Percentiles rank a stretch among this genome's conserved stretches.
These are phyloP conservation scores for Pachycephus smyrnensis DNA, from an alignment of 2,888 invertebrate genomes.

Conservation along the genomic window DNA sequence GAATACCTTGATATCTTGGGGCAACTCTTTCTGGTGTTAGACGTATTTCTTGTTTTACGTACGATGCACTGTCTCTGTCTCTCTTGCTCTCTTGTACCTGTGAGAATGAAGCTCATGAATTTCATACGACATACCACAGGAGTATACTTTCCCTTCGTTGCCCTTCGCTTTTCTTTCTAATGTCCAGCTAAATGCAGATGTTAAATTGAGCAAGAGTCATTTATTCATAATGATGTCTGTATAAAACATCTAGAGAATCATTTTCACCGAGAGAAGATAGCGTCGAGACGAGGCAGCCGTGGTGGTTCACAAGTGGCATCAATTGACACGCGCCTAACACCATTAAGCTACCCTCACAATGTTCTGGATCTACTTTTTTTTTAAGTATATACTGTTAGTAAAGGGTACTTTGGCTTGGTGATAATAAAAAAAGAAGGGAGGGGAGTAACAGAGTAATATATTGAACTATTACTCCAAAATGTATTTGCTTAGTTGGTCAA, in stretches of 20 bases:
- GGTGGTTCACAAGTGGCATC: slow-evolving; percentile 10
- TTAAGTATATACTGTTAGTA: neutral
- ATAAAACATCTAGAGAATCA: neutral
- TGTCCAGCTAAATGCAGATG: neutral
- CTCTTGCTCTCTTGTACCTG: neutral
- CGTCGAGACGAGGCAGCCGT: neutral
- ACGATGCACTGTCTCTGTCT: neutral
- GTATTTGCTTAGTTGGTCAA: slow-evolving; percentile 38
- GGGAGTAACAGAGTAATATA: neutral
- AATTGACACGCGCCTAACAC: slow-evolving; percentile 21
- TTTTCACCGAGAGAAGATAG: neutral
- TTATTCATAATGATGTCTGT: neutral
- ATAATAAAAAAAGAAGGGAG: too few species aligned
- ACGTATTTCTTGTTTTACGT: neutral
- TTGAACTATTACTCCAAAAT: neutral
- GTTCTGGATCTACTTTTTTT: neutral
- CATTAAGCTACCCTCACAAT: slow-evolving; percentile 11
- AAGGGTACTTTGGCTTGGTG: neutral
- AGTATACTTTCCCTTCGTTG: neutral
- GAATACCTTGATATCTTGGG: neutral
- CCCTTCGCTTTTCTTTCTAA: neutral
- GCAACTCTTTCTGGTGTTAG: neutral
- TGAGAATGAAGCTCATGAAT: neutral
- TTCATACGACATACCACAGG: neutral
- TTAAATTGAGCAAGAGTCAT: neutral